Evolutionary conservation across 2,797 vertebrate genomes (phyloP).

Genomic region (Periparus ater): DNA sequence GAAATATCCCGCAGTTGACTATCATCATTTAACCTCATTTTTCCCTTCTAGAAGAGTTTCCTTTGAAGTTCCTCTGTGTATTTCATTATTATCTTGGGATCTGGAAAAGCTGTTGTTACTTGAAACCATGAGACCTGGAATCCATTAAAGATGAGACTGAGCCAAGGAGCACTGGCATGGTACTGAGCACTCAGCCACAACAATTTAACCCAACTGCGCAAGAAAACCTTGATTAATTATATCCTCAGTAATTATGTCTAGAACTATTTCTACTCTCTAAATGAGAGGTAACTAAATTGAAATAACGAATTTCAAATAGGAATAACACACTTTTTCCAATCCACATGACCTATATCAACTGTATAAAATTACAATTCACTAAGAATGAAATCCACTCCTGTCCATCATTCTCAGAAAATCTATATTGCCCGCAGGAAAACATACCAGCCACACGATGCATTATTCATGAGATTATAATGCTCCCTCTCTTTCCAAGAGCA

Average conservation of each 20-base stretch:
- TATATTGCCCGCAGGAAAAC: neutral
- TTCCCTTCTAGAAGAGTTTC: conserved; percentile 22
- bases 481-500: neutral
- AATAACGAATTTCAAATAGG: neutral
- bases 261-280: neutral
- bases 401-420: neutral
- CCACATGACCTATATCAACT: neutral
- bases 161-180: conserved; percentile 9
- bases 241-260: neutral
- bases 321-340: neutral
- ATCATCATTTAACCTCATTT: conserved; percentile 49
- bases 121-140: conserved; percentile 67
- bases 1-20: conserved; percentile 51
- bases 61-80: conserved; percentile 69
- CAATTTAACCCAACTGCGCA: conserved; percentile 4
- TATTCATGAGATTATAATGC: neutral
- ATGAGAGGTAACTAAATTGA: neutral
- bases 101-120: conserved; percentile 66
- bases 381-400: conserved; percentile 8
- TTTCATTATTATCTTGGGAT: conserved; percentile 65
- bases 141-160: conserved; percentile 40
- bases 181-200: conserved; percentile 33
- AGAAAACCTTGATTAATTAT: neutral
- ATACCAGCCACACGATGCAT: neutral
- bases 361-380: neutral